Percentiles rank a stretch among this genome's conserved stretches.
phyloP scores from a whole-genome alignment of 2,113 vertebrate species.

The Hippocampus comes region DNA sequence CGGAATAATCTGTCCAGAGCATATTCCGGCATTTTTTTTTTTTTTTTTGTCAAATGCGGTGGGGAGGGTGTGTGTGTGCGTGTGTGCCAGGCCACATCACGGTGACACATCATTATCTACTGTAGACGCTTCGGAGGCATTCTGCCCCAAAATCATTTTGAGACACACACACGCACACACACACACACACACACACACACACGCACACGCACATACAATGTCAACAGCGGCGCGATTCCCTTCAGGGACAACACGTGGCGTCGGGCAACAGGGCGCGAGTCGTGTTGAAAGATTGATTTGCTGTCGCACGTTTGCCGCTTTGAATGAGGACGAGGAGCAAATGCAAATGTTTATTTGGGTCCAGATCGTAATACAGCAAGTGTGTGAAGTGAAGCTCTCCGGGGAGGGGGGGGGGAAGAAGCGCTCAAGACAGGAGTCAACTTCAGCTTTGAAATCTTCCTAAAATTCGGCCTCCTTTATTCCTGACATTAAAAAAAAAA shows the following conservation, averaged over 20 bases:
- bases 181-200: no score
- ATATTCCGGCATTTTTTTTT: constrained; percentile 19
- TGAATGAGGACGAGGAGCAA: constrained; percentile 12
- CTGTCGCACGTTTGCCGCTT: constrained; percentile 4
- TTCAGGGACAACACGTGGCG: background rate
- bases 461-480: no score
- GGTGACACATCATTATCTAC: constrained; percentile 49
- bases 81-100: constrained; percentile 29
- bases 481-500: background rate
- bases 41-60: constrained; percentile 43
- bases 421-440: background rate
- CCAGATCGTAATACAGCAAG: background rate
- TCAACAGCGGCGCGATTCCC: constrained; percentile 22
- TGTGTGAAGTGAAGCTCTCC: background rate
- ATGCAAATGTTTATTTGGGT: background rate
- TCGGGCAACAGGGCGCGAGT: constrained; percentile 15
- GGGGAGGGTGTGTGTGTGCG: no score
- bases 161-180: no score
- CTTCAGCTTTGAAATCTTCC: background rate
- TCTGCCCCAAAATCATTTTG: constrained; percentile 33
- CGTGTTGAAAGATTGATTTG: constrained; percentile 22
- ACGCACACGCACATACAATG: constrained; percentile 22
- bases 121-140: constrained; percentile 26
- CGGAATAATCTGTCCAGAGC: constrained; percentile 19
- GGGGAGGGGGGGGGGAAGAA: no score